Evolutionary conservation across 2,888 invertebrate genomes (phyloP).

Genomic region (Calliphora vomitoria): DNA sequence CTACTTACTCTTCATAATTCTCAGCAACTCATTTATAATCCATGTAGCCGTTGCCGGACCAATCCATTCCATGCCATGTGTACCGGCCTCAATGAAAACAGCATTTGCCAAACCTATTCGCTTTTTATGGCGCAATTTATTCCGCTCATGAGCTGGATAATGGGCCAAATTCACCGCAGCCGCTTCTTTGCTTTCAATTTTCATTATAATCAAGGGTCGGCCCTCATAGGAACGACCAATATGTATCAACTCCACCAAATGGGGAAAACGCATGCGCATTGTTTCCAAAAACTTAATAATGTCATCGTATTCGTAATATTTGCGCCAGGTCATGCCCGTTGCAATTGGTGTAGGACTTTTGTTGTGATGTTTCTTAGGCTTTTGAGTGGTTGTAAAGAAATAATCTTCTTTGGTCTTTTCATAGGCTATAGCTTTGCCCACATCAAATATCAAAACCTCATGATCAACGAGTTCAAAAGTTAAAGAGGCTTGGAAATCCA

Average conservation of each 20-base stretch:
- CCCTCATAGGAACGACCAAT: constrained; percentile 91
- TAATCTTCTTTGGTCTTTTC: constrained; percentile 87
- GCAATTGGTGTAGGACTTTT: constrained; percentile 35
- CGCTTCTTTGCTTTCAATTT: constrained; percentile 86
- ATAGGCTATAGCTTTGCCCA: constrained; percentile 90
- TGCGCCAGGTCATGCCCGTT: constrained; percentile 88
- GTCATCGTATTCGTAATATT: constrained; percentile 90
- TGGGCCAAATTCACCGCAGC: constrained; percentile 76
- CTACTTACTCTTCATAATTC: constrained; percentile 86
- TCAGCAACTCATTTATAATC: constrained; percentile 89
- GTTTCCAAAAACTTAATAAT: constrained; percentile 89
- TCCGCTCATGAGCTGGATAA: constrained; percentile 76
- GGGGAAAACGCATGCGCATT: constrained; percentile 88
- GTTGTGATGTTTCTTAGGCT: constrained; percentile 56
- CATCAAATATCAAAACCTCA: constrained; percentile 89
- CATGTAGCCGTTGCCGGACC: constrained; percentile 91
- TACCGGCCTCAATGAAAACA: constrained; percentile 93
- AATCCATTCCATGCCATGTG: constrained; percentile 92
- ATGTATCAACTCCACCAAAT: constrained; percentile 88
- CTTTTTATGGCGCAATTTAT: constrained; percentile 80
- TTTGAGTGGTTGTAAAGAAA: constrained; percentile 78
- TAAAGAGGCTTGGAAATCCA: constrained; percentile 85
- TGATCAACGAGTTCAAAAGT: constrained; percentile 87
- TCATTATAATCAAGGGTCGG: constrained; percentile 89
- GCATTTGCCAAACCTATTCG: constrained; percentile 88